Conservation (phyloP, 2,113 vertebrate species). For the Ursus arctos region DNA sequence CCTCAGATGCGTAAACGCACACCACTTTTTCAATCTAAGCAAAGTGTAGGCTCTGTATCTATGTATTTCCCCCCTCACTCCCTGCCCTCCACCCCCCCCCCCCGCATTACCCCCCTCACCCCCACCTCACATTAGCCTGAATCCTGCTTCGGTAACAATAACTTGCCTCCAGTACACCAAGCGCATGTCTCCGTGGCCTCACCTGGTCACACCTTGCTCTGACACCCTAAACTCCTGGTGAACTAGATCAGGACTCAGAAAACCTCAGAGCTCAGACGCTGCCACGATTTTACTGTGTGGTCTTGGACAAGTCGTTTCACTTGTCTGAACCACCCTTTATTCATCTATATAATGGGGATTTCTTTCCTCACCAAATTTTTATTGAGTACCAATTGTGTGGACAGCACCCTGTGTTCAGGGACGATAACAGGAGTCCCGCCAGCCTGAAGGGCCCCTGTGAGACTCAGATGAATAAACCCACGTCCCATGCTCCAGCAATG, state of each 20-base stretch:
- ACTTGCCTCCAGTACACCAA: background rate
- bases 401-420: background rate
- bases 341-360: conserved; percentile 2
- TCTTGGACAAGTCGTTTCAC: background rate
- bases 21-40: background rate
- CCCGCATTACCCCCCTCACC: no score
- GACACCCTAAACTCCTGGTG: background rate
- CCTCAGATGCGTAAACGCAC: background rate
- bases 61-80: background rate
- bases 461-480: background rate
- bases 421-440: background rate
- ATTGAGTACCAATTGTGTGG: background rate
- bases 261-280: background rate
- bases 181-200: background rate
- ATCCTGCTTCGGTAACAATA: background rate
- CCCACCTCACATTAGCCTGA: background rate
- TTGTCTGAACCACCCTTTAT: background rate
- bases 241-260: background rate
- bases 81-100: no score
- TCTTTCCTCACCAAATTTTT: background rate
- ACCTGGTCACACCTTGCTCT: background rate
- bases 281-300: background rate
- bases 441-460: background rate
- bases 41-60: background rate
- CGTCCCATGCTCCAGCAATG: background rate